Evolutionary conservation across 2,113 vertebrate genomes (phyloP), one percentile per base, ranked within the genome.

Genomic region (Pedetes capensis): DNA sequence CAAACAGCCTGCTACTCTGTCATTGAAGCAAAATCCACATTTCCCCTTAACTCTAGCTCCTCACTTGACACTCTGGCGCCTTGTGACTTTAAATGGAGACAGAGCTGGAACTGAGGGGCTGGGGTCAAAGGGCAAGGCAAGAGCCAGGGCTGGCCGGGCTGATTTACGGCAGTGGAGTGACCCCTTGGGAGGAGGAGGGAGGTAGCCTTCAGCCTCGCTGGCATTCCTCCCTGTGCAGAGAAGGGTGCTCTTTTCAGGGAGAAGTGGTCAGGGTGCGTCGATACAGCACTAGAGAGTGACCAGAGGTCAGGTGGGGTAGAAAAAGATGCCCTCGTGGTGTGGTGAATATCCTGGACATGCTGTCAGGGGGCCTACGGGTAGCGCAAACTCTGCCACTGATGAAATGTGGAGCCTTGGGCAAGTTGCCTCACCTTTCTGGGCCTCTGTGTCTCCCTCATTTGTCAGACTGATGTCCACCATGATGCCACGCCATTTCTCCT

Each of bases 221-320:
- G 39, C 51, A 34, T 57, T 68, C 37, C 44, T 85, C 44, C 32
- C 32, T 8, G 20, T 23, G 2, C 18, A 37, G 5, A 23, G 11
- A 39, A 34, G n/a, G 51, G 14, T 0, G 0, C 71, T 76, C 12
- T 66, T 27, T 34, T 20, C 0, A 0, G 3, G 18, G n/a, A 85
- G 14, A 87, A 72, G 44, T 0, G 37, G 20, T 89, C 53, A 84
- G 53, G 63, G 14, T 34, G 7, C 25, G 6, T 59, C 61, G 93
- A 34, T 8, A 3, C 23, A 89, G 39, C 14, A 29, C 72, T 37
- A 5, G 34, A 82, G 39, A 59, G 51, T 47, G 75, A 22, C 3
- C 0, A 0, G 13, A 72, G 34, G 34, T 9, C 78, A n/a, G 32
- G 1, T 42, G 22, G n/a, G 37, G 23, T 55, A 16, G 81, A 9